Conservation (phyloP, 2,888 invertebrate species). For the Phania funesta region DNA sequence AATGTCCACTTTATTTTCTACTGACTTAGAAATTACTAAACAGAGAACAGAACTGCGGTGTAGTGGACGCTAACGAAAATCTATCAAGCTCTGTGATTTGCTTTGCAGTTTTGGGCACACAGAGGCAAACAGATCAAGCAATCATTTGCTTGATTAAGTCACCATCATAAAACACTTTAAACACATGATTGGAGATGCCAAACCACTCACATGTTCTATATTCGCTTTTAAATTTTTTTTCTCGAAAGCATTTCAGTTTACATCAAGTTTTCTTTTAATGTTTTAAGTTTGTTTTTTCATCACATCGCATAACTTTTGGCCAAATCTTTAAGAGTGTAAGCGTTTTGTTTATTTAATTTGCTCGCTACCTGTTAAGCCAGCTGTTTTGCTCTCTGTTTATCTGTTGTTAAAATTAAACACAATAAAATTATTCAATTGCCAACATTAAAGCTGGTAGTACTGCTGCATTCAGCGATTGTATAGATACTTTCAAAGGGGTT, state of each 20-base stretch:
- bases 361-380: conserved; percentile 56
- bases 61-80: too few species aligned
- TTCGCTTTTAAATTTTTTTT: not conserved
- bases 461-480: conserved; percentile 26
- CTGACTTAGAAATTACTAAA: too few species aligned
- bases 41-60: too few species aligned
- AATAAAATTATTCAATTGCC: not conserved
- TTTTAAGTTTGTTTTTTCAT: not conserved
- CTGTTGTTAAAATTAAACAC: conserved; percentile 39
- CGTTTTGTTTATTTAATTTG: not conserved
- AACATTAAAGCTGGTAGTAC: conserved; percentile 41
- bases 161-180: conserved; percentile 2
- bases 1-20: too few species aligned
- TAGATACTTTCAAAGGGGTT: conserved; percentile 18
- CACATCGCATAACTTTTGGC: not conserved
- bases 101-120: not conserved
- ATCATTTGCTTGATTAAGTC: conserved; percentile 7
- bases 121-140: not conserved
- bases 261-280: not conserved
- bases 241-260: not conserved
- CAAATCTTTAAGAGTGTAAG: not conserved
- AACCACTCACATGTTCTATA: not conserved
- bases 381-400: conserved; percentile 59
- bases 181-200: not conserved
- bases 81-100: conserved; percentile 11